Base-by-base conservation (phyloP, 1,140 invertebrate genomes). In the Ooceraea biroi region DNA sequence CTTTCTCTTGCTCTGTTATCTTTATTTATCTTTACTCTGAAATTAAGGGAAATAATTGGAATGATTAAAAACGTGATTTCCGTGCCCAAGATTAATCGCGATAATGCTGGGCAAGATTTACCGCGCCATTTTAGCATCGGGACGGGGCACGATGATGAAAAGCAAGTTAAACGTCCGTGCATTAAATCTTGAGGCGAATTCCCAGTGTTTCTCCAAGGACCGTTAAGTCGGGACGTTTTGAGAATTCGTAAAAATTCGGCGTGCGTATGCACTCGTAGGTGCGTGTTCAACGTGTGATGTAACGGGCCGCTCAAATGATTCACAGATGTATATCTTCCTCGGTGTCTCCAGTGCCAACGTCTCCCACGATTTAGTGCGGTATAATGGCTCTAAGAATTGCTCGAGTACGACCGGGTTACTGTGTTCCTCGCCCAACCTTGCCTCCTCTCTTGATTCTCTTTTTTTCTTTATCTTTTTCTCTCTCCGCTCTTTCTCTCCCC, bases 361-460 rank as follows among this genome's bases (percentile, higher is more conserved):
- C 57, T 83, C 44, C 22, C 50, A 78, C 72, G 60, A 83, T 83
- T 83, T 66, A 83, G 82, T 61, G 44, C 41, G 58, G 65, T 48
- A 63, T 83, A 80, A 84, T 80, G 63, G 63, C 55, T 52, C 74
- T 44, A 50, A 80, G 74, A 80, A 84, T 84, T 80, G 48, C 19
- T 80, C 52, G 50, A 80, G 46, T 68, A 69, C 72, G 71, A 77
- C 58, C 63, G 46, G 57, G 69, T 73, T 82, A 82, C 78, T 44
- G 69, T 73, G 60, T 82, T 73, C 78, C 74, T 36, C 27, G 25
- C 22, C 55, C 68, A 60, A 41, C 27, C 52, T 60, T 73, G 55
- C 36, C 76, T 52, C 46, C 65, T 73, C 41, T 58, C 68, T 2
- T 7, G 36, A 36, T 36, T 57, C 44, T 25, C n/a, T 68, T 22